Evolutionary conservation across 2,113 vertebrate species (phyloP), one percentile per base, ranked within the genome.

Genomic region (Phrynosoma platyrhinos): DNA sequence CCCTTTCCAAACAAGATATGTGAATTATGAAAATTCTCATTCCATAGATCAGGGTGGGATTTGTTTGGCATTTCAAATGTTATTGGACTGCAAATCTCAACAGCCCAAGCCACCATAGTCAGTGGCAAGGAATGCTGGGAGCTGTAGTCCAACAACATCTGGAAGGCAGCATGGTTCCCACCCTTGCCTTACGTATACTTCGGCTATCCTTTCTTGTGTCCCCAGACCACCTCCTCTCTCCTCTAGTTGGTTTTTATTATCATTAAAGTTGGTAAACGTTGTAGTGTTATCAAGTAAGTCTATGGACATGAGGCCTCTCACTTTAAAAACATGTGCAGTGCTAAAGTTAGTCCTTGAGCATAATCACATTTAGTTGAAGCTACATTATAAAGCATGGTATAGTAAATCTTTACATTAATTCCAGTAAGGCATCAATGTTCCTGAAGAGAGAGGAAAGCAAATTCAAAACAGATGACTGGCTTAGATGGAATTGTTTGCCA

Each of bases 401-500:
- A 74, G 36, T 68, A 72, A n/a, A 72, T 74, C 53, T 72, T 82
- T 81, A 87, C 36, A 81, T 30, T 72, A 32, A 74, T 84, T 36
- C 16, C 47, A 14, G 21, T 36, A 25, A 27, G 66, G 58, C 42
- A 79, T 12, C 68, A 23, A 32, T 87, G n/a, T 87, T 81, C 36
- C 53, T 32, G 25, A 62, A 74, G 77, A 47, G 77, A 20, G 27
- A 71, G 27, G 66, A 74, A 81, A 87, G 68, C 53, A 82, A 75
- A 82, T 47, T 53, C 42, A 82, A 87, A 87, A 76, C 69, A 76
- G 18, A 64, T 47, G 55, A 82, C 6, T 27, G 40, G n/a, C 71
- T 87, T 64, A 82, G 72, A 27, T 23, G 12, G 72, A 36, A 23
- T 77, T 32, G 12, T 58, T 82, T 82, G 79, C 86, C 79, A 87